Evolutionary conservation across 2,113 vertebrate genomes (phyloP).

Genomic region (Neomonachus schauinslandi): DNA sequence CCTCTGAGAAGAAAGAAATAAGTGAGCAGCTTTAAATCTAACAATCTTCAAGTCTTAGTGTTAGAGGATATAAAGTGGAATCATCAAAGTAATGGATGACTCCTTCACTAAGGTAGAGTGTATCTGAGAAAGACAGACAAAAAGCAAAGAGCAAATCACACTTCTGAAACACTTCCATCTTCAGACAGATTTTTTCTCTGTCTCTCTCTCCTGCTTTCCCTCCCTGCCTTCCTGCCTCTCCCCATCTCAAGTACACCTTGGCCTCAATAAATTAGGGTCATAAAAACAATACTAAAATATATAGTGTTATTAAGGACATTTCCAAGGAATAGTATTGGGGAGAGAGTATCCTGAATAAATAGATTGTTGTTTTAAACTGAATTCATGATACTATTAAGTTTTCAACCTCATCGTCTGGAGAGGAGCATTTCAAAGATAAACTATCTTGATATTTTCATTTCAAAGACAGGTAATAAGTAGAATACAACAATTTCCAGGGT

Average conservation of each 20-base stretch:
- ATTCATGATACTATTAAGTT: slow-evolving; percentile 86
- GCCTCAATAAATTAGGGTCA: slow-evolving; percentile 50
- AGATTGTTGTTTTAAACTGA: slow-evolving; percentile 86
- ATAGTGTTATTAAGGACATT: slow-evolving; percentile 78
- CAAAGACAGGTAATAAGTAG: slow-evolving; percentile 87
- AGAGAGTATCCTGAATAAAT: slow-evolving; percentile 80
- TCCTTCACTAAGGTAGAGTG: neutral
- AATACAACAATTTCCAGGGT: slow-evolving; percentile 85
- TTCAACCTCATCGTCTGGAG: slow-evolving; percentile 79
- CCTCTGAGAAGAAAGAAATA: slow-evolving; percentile 25
- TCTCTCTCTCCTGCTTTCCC: neutral
- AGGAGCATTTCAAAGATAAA: slow-evolving; percentile 87
- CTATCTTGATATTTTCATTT: slow-evolving; percentile 89
- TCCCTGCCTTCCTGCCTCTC: neutral
- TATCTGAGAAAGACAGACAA: slow-evolving; percentile 46
- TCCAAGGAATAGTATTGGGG: slow-evolving; percentile 66
- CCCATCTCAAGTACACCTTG: neutral
- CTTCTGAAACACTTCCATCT: slow-evolving; percentile 48
- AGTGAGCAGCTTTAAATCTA: neutral
- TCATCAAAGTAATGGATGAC: slow-evolving; percentile 18
- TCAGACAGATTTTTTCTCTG: neutral
- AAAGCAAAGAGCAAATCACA: slow-evolving; percentile 47
- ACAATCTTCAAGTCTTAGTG: slow-evolving; percentile 40
- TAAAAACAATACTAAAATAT: slow-evolving; percentile 51
- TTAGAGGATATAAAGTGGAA: slow-evolving; percentile 9